Evolutionary conservation across 1,140 invertebrate species (phyloP).

Genomic region (Harlomillsia oculata): DNA sequence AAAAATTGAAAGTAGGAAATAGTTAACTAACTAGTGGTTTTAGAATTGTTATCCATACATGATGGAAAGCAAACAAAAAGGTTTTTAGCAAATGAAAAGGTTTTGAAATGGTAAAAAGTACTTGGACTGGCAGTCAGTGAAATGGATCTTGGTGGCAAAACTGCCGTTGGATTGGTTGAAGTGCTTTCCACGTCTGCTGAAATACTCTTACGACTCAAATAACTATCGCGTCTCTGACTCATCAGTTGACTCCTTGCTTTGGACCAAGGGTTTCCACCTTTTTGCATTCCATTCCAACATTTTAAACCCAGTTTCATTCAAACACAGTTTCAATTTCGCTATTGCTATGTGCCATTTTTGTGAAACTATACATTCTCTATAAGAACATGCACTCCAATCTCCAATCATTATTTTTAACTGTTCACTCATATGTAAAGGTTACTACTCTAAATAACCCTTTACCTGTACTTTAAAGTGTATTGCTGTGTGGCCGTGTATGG

Average conservation of each 20-base stretch:
- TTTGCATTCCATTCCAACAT: constrained; percentile 7
- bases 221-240: constrained; percentile 34
- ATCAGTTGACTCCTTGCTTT: too few relatives aligned
- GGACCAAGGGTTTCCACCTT: constrained; percentile 9
- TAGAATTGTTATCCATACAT: too few relatives aligned
- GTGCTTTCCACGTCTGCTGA: constrained; percentile 31
- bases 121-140: constrained; percentile 38
- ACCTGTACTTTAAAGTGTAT: too few relatives aligned
- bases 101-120: constrained; percentile 17
- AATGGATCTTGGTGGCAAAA: constrained; percentile 31
- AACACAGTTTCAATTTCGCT: background rate
- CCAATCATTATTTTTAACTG: too few relatives aligned
- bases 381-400: too few relatives aligned
- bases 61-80: constrained; percentile 31
- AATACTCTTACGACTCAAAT: constrained; percentile 30
- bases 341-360: background rate
- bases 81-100: constrained; percentile 39
- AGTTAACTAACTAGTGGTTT: too few relatives aligned
- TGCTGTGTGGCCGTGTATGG: too few relatives aligned
- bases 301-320: background rate
- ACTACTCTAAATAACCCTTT: too few relatives aligned
- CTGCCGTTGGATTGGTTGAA: constrained; percentile 6
- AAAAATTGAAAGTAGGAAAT: too few relatives aligned
- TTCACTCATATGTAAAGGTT: too few relatives aligned
- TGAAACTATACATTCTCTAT: background rate